Base-by-base conservation (phyloP, 30 jellyfish, hydroid and myxozoan species). In the Cassiopea xamachana region DNA sequence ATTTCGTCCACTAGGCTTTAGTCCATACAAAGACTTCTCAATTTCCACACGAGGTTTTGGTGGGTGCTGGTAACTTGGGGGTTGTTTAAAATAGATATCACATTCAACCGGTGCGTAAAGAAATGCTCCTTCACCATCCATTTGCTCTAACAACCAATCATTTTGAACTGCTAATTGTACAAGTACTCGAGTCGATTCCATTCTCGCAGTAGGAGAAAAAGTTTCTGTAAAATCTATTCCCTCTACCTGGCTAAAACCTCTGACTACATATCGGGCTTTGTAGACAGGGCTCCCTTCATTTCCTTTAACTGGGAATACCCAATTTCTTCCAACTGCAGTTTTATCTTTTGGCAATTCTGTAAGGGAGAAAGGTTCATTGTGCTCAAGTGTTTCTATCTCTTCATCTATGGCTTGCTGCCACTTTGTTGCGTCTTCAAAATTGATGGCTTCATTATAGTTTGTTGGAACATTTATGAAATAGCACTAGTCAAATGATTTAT, bases 241-340 rank as follows among this genome's bases (percentile, higher is more conserved):
- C 85, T 81, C 81, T 69, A 68, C 60, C 76, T 90, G 97, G 58
- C 74, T 64, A 75, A 68, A 90, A 39, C 95, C 90, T 85, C 87
- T 85, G 62, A 96, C 92, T 47, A 91, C 96, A 69, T 73, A 91
- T 27, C 97, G 49, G 59, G 96, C 96, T 86, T 79, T 27, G 39
- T 27, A 27, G 39, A 27, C 39, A 27, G 39, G 39, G 39, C 39
- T 27, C 39, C 39, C 39, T 19, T 19, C 73, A 43, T 59, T 59
- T 8, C 18, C 70, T 82, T 87, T 86, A 13, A 87, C 14, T 7
- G 77, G 60, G 72, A 39, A 92, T n/a, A 92, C 93, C 98, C 97
- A 86, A 72, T 89, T 70, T 48, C 97, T 97, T 50, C 97, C 98
- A 69, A 92, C 96, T 58, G 82, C 70, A 68, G 83, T 67, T 80